Evolutionary conservation across 2,888 invertebrate genomes (phyloP), one percentile per base, ranked within the genome.

Genomic region (Pristionchus arcanus): DNA sequence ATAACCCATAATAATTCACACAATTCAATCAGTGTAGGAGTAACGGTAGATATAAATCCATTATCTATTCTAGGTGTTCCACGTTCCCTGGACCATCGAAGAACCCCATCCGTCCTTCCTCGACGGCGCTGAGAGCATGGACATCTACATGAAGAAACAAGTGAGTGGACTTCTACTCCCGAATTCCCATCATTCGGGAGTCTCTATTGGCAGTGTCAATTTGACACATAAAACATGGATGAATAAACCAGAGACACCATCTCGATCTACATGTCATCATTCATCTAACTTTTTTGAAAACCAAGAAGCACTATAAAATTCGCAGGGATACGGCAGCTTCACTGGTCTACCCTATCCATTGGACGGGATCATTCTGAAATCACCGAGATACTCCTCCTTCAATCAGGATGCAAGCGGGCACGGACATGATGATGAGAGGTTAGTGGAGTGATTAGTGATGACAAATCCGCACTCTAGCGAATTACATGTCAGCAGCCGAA

Each of bases 101-200:
- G 89, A 89, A 15, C 13, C 63, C 16, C 81, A 81, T 49, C 59
- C 28, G 15, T 68, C 71, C 25, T 89, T 89, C 66, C 89, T 89
- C 28, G 89, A 89, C 3, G 89, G 66, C 2, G 89, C 89, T 1
- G 89, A 89, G 66, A 66, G 81, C 21, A 59, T 83, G 81, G 89
- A 89, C 31, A 89, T 89, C 37, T 89, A 89, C 66, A 89, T 89
- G 89, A 89, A 83, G 31, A 59, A 89, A 53, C 89, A 88, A 55
- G 87, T 55, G 11, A 31, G 49, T 13, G 25, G 13, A 25, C 13
- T 49, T n/a, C n/a, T n/a, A n/a, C n/a, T n/a, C n/a, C n/a, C n/a
- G n/a, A n/a, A n/a, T n/a, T n/a, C n/a, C n/a, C n/a, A n/a, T n/a
- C n/a, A n/a, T n/a, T n/a, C n/a, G n/a, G n/a, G n/a, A n/a, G n/a